These are phyloP conservation scores for Styela plicata DNA, from an alignment of 23 tunicate genomes.

Conservation along the genomic window DNA sequence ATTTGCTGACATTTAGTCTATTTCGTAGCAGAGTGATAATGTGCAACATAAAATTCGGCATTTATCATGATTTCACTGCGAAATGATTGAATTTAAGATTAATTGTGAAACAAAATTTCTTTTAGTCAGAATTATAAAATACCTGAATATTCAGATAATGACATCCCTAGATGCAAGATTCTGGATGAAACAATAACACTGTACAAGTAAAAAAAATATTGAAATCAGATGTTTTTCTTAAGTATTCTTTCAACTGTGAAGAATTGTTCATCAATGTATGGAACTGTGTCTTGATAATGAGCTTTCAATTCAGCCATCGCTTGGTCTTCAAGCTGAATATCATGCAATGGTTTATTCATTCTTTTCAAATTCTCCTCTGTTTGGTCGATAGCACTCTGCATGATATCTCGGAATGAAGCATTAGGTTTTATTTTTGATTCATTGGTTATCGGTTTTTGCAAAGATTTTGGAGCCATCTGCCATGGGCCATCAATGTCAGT, in stretches of 20 bases:
- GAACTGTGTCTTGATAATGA: constrained; percentile 29
- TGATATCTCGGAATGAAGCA: constrained; percentile 5
- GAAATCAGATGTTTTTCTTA: too few species aligned
- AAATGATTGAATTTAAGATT: too few species aligned
- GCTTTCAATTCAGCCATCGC: constrained; percentile 62
- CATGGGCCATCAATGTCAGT: constrained; percentile 18
- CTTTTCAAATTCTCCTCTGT: neutral
- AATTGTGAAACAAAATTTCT: too few species aligned
- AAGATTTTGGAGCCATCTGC: constrained; percentile 35
- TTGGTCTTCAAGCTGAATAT: constrained; percentile 47
- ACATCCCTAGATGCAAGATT: too few species aligned
- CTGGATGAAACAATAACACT: too few species aligned
- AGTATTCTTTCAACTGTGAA: constrained; percentile 48
- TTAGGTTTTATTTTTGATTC: neutral
- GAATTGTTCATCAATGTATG: constrained; percentile 9
- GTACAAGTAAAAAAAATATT: too few species aligned
- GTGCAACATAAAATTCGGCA: too few species aligned
- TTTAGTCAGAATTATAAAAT: too few species aligned
- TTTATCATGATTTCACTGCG: too few species aligned
- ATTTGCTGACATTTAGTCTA: too few species aligned
- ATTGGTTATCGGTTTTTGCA: neutral
- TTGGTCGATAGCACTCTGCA: neutral
- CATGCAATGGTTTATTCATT: constrained; percentile 5
- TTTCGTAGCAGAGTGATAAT: too few species aligned
- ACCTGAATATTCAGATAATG: too few species aligned